phyloP scores from a whole-genome alignment of 2,797 vertebrate species.

The Hoplostethus atlanticus region DNA sequence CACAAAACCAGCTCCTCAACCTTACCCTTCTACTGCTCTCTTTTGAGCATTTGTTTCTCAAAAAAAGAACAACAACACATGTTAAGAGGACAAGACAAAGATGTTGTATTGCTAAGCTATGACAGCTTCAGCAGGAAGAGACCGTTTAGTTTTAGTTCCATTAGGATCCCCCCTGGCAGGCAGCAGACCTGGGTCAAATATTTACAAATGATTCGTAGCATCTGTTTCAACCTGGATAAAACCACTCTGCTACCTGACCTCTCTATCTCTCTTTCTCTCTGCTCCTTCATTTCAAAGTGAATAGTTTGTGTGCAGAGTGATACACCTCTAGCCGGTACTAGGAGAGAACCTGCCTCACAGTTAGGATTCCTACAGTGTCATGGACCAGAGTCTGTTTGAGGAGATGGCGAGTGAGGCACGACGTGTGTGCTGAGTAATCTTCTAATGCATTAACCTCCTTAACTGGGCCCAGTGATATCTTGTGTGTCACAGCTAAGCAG shows the following conservation, averaged over 20 bases:
- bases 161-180: too few relatives aligned
- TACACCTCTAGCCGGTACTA: background rate
- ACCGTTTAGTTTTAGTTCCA: too few relatives aligned
- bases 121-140: too few relatives aligned
- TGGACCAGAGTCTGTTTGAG: constrained; percentile 12
- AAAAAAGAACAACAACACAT: too few relatives aligned
- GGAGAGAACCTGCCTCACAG: background rate
- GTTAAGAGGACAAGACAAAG: too few relatives aligned
- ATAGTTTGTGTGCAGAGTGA: background rate
- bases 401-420: constrained; percentile 51
- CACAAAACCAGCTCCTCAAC: constrained; percentile 35
- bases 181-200: too few relatives aligned
- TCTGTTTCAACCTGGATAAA: too few relatives aligned
- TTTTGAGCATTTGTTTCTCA: too few relatives aligned
- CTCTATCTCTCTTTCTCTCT: too few relatives aligned
- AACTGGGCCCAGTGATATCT: constrained; percentile 49
- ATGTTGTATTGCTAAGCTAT: constrained; percentile 21
- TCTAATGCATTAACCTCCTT: constrained; percentile 74
- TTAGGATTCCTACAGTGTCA: constrained; percentile 25
- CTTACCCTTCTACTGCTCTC: constrained; percentile 9
- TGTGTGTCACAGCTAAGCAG: constrained; percentile 73
- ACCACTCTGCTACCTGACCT: background rate
- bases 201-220: too few relatives aligned
- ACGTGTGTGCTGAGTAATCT: constrained; percentile 62
- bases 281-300: background rate